Conservation (phyloP, 2,113 vertebrate species). For the Micronycteris hirsuta region DNA sequence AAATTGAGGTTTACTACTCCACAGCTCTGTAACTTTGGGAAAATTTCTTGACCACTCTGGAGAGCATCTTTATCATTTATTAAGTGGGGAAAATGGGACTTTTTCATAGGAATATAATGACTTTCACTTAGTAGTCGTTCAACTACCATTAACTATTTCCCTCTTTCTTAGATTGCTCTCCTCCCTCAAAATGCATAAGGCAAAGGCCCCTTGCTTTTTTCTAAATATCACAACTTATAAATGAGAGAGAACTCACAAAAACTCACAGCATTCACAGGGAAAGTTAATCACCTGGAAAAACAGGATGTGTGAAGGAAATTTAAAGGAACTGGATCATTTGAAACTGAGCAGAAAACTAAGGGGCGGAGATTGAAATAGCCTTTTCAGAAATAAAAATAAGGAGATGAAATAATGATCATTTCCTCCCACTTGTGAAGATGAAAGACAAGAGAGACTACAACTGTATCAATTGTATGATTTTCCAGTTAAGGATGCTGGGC, state of each 20-base stretch:
- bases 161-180: not conserved
- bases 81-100: not conserved
- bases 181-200: not conserved
- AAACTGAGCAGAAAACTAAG: not conserved
- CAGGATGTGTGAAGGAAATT: not conserved
- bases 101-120: not conserved
- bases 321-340: not conserved
- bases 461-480: not conserved
- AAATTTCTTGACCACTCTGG: not conserved
- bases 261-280: not conserved
- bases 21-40: not conserved
- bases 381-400: not conserved
- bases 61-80: not conserved
- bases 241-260: not conserved
- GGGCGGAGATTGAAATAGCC: not conserved
- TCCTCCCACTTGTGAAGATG: not conserved
- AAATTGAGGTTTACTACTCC: not conserved
- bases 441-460: not conserved
- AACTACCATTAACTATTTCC: not conserved
- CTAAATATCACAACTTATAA: not conserved
- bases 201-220: not conserved
- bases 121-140: not conserved
- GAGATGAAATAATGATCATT: not conserved
- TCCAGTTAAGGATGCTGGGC: not conserved
- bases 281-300: constrained; percentile 15